Conservation (phyloP, 2,888 invertebrate species). For the Dryobota labecula region DNA sequence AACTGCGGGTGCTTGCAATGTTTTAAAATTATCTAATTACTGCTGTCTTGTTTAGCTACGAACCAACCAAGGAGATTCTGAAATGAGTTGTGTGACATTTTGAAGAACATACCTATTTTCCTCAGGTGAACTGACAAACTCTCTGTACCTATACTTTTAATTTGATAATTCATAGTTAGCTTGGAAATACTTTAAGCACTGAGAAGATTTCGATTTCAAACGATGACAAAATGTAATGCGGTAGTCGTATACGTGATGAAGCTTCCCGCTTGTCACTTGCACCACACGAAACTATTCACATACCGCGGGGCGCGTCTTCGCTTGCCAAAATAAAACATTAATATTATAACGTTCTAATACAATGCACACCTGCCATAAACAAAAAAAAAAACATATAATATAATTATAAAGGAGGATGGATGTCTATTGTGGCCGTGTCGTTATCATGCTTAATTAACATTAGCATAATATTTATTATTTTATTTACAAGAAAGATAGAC, state of each 20-base stretch:
- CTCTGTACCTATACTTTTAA: too few relatives aligned
- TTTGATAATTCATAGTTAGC: too few relatives aligned
- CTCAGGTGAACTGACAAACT: too few relatives aligned
- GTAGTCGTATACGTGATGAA: background rate
- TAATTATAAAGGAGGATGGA: slow-evolving; percentile 67
- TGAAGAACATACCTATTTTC: too few relatives aligned
- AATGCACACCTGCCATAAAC: slow-evolving; percentile 79
- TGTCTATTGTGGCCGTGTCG: slow-evolving; percentile 51
- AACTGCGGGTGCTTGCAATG: background rate
- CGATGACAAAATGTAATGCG: background rate
- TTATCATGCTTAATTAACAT: slow-evolving; percentile 57
- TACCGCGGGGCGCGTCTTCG: slow-evolving; percentile 76
- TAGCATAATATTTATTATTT: slow-evolving; percentile 49
- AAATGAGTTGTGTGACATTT: background rate
- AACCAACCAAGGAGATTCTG: background rate
- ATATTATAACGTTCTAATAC: slow-evolving; percentile 84
- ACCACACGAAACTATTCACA: slow-evolving; percentile 52
- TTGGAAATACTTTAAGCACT: too few relatives aligned
- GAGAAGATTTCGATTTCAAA: background rate
- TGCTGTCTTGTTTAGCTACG: background rate
- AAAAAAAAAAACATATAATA: slow-evolving; percentile 70
- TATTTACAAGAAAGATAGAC: slow-evolving; percentile 1
- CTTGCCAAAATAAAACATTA: slow-evolving; percentile 90
- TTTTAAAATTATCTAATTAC: background rate
- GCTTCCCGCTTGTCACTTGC: slow-evolving; percentile 50